phyloP scores from a whole-genome alignment of 1,140 invertebrate genomes.

The Semibalanus balanoides region DNA sequence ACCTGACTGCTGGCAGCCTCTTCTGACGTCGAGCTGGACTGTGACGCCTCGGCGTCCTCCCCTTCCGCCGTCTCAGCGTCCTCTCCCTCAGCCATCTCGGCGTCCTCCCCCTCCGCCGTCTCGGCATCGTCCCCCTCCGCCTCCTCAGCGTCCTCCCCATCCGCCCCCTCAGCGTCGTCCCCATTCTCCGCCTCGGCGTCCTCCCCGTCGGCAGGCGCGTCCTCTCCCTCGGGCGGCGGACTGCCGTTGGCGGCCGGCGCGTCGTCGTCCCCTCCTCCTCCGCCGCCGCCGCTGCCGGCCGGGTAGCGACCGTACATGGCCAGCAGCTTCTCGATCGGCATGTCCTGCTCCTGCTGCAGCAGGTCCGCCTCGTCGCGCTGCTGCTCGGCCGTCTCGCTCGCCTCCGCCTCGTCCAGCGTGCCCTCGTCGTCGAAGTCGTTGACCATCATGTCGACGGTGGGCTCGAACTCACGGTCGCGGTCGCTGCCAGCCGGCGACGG shows the following conservation, averaged over 20 bases:
- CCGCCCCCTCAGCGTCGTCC: too few relatives aligned
- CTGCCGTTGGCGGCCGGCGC: conserved; percentile 31
- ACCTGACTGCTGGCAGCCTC: not conserved
- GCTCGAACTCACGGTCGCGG: conserved; percentile 47
- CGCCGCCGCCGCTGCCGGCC: conserved; percentile 22
- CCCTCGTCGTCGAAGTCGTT: conserved; percentile 94
- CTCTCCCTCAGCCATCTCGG: conserved; percentile 32
- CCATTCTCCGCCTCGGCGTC: conserved; percentile 14
- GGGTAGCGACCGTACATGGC: conserved; percentile 60
- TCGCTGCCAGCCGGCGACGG: not conserved
- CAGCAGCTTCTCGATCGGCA: conserved; percentile 83
- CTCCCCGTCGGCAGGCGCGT: conserved; percentile 33
- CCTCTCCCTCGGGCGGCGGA: conserved; percentile 32
- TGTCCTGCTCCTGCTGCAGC: conserved; percentile 46
- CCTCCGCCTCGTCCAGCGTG: conserved; percentile 91
- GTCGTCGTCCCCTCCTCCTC: too few relatives aligned
- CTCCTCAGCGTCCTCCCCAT: conserved; percentile 29
- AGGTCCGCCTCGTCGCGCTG: conserved; percentile 11
- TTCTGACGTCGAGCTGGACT: not conserved
- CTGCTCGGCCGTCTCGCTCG: conserved; percentile 42
- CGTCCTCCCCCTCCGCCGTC: conserved; percentile 31
- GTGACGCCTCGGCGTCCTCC: conserved; percentile 17
- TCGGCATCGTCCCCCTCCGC: conserved; percentile 37
- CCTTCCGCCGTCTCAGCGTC: conserved; percentile 34
- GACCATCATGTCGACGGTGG: conserved; percentile 73